A percentile compares a stretch with the other conserved stretches of the same genome.
Conservation (phyloP, 2,888 invertebrate species). For the Hedya salicella region DNA sequence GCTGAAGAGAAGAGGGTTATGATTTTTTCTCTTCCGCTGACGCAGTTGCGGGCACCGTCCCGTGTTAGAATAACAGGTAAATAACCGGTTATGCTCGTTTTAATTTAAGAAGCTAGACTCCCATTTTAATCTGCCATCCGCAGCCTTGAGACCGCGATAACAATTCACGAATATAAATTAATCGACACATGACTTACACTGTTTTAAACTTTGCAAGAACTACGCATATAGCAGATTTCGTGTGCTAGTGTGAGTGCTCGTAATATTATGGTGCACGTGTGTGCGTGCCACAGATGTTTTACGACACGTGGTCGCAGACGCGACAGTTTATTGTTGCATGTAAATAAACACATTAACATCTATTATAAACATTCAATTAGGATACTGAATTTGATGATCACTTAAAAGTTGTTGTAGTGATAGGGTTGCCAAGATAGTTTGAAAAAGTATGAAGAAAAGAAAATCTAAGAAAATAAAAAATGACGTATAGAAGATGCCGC, state of each 20-base stretch:
- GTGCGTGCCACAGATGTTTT: slow-evolving; percentile 57
- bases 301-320: slow-evolving; percentile 42
- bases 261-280: slow-evolving; percentile 49
- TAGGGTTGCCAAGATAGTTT: too few relatives aligned
- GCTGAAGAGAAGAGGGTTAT: too few relatives aligned
- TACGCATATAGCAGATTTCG: slow-evolving; percentile 61
- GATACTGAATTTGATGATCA: background rate
- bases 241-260: slow-evolving; percentile 48
- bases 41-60: too few relatives aligned
- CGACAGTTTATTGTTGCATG: slow-evolving; percentile 7
- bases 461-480: too few relatives aligned
- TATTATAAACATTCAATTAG: background rate
- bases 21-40: too few relatives aligned
- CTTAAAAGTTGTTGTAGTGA: too few relatives aligned
- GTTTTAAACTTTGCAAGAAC: slow-evolving; percentile 54
- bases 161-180: slow-evolving; percentile 61
- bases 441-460: too few relatives aligned
- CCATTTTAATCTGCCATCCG: slow-evolving; percentile 30
- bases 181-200: slow-evolving; percentile 46
- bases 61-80: slow-evolving; percentile 15
- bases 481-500: too few relatives aligned
- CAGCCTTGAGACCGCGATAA: slow-evolving; percentile 44
- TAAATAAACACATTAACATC: background rate
- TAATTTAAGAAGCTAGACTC: slow-evolving; percentile 9
- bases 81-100: slow-evolving; percentile 16